Base-by-base conservation (phyloP, 1,140 invertebrate genomes). In the Eulimnadia texana region DNA sequence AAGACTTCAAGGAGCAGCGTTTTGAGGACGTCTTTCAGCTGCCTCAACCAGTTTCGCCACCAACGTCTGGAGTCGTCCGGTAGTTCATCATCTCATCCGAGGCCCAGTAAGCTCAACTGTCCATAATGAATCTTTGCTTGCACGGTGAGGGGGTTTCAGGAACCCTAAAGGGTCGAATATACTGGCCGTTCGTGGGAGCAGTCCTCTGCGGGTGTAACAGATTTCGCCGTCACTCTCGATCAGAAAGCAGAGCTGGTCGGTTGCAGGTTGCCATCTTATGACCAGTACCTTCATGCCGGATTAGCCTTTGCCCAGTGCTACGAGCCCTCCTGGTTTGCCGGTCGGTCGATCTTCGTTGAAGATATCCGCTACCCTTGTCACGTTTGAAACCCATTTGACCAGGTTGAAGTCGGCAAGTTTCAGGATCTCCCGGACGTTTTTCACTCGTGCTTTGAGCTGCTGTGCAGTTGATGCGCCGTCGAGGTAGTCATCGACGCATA, bases 91-190 rank as follows among this genome's bases (percentile, higher is more conserved):
- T 54, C 22, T 27, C 52, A 54, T 2, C 9, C 10, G 22, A 54
- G 52, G 2, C 52, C 52, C 28, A n/a, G 24, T 2, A 54, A 11
- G 1, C 3, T 27, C 1, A 54, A 10, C n/a, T 23, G 11, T 1
- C 52, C 23, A 22, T 25, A n/a, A 3, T 20, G 13, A 9, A 3
- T 24, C 6, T 54, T 54, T 1, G n/a, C 52, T 3, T 54, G 24
- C 3, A 54, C 10, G 0, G 52, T 54, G 1, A 54, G 11, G 1
- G 52, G 52, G 1, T 23, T 16, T 11, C 23, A 23, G 3, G 20
- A 63, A 20, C 22, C 68, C 70, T 3, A 68, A 59, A 0, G 68
- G 70, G 29, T 71, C 70, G 61, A 65, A 69, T 0, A 69, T 2
- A 16, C 53, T 29, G 53, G 65, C 65, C 1, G 61, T 47, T 0